Base-by-base conservation (phyloP, 2,113 vertebrate species). In the Cyprinodon tularosa region DNA sequence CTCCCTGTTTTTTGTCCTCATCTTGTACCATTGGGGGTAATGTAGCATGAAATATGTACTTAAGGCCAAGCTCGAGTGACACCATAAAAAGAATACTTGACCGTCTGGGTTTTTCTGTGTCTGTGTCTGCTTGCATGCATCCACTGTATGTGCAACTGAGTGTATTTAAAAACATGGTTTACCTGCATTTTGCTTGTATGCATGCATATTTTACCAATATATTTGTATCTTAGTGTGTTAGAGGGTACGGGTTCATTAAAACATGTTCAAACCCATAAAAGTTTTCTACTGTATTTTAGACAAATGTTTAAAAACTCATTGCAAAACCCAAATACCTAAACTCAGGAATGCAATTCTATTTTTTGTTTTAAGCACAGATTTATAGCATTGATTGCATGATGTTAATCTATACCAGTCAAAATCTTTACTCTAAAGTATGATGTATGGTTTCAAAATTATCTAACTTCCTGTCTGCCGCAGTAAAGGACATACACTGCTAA, bases 11-110 rank as follows among this genome's bases (percentile, higher is more conserved):
- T 78, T 84, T 75, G 72, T 72, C 59, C 75, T 83, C 60, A 20
- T 87, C 86, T 72, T 68, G 77, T 85, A 77, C 78, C 72, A 77
- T 29, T 68, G 65, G 78, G 84, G 75, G 69, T 90, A 90, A 92
- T 93, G 88, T 90, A 87, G 75, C 87, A 85, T 92, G 88, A 93
- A 93, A 93, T 92, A 89, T 88, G 76, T 88, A 87, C 84, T 92
- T 86, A 93, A 89, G 88, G 77, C 80, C 75, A 70, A 69, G 85
- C 76, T 91, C 82, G 91, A 85, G 88, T 87, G 72, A 59, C 7
- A 63, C 69, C 74, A 81, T 90, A 78, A 87, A 87, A 83, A 42
- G 38, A 86, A 72, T 66, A 71, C 70, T 72, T 77, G 71, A 78
- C 77, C 67, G 78, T 81, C 78, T 84, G 74, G 22, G 48, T 74